These are phyloP conservation scores for Agriopis marginaria DNA, from an alignment of 2,888 invertebrate species.

Conservation along the genomic window DNA sequence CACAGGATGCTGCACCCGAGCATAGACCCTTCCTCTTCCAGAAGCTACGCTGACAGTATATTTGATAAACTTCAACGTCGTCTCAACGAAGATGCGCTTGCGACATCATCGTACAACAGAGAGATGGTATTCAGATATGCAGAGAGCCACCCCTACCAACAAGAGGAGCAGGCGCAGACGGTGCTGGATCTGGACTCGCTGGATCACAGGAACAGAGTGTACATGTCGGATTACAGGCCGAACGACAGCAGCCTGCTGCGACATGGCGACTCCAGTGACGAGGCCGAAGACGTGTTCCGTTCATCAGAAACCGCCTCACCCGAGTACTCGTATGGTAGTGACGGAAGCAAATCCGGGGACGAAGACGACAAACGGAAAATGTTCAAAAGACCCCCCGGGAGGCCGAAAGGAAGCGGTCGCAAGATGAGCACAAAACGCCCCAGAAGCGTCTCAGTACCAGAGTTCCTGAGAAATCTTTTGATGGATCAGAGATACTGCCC, in stretches of 20 bases:
- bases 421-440: constrained; percentile 75
- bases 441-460: constrained; percentile 89
- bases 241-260: constrained; percentile 64
- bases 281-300: constrained; percentile 73
- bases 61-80: constrained; percentile 73
- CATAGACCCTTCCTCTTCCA: constrained; percentile 64
- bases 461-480: constrained; percentile 94
- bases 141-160: constrained; percentile 67
- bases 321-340: constrained; percentile 75
- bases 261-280: constrained; percentile 77
- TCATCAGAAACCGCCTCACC: constrained; percentile 75
- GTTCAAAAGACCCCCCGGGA: constrained; percentile 84
- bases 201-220: constrained; percentile 68
- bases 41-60: constrained; percentile 69
- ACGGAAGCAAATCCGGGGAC: constrained; percentile 77
- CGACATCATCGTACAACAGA: constrained; percentile 46
- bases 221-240: constrained; percentile 71
- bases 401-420: constrained; percentile 83
- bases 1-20: constrained; percentile 68
- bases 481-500: constrained; percentile 92
- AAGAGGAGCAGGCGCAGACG: constrained; percentile 63
- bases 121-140: constrained; percentile 71
- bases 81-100: constrained; percentile 65
- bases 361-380: constrained; percentile 80
- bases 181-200: constrained; percentile 74